Base-by-base conservation (phyloP, 2,888 invertebrate genomes). In the Schizaphis graminum region DNA sequence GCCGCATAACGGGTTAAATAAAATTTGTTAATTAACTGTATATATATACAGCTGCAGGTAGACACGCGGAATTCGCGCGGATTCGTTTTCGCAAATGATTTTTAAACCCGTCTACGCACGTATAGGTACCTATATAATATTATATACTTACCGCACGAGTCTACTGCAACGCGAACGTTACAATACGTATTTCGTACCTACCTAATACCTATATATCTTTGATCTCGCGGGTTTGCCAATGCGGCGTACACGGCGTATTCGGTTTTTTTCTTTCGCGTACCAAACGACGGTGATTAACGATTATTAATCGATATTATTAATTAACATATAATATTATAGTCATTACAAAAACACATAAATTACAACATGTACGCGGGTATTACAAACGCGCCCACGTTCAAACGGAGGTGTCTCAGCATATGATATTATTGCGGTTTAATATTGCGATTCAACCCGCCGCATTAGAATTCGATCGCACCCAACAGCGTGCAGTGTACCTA, bases 251-350 rank as follows among this genome's bases (percentile, higher is more conserved):
- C 13, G n/a, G n/a, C 2, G 35, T 77, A 35, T 77, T 77, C 77
- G 16, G 77, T 35, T 35, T 21, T 77, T 77, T 77, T 77, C 13
- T 61, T 67, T n/a, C 35, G 21, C 16, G 21, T 21, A 35, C 77
- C 77, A 35, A 77, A 44, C 41, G 41, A 57, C 28, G 5, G 16
- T 41, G 86, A 87, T 53, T n/a, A n/a, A 53, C 49, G 87, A 47
- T 86, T 86, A 47, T 86, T 86, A 47, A 86, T 86, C 86, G 86
- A 47, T 47, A 13, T 47, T 44, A 86, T 86, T 44, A 86, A 47
- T 47, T 47, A 24, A 26, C 35, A 28, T 16, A 47, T 47, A 28
- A 35, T 41, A 53, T 53, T 53, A 53, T 44, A 44, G 41, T 44
- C 3, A 44, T 44, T 44, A 44, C 3, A 44, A 44, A 88, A 88